A percentile compares a stretch with the other conserved stretches of the same genome.
These are phyloP conservation scores for Cosmia pyralina DNA, from an alignment of 2,888 invertebrate species.

Conservation along the genomic window DNA sequence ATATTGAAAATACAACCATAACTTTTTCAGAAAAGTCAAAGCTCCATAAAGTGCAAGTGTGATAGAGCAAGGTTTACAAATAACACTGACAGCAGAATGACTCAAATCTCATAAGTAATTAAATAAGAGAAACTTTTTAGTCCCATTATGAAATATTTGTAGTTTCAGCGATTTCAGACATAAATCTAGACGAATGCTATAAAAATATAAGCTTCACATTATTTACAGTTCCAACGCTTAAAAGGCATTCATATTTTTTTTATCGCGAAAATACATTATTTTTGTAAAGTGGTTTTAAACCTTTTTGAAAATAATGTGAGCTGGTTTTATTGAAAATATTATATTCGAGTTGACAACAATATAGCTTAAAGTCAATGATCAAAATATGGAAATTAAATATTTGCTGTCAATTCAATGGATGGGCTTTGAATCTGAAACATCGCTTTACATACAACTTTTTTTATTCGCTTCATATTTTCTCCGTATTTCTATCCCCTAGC, in stretches of 20 bases:
- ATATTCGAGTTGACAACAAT: constrained; percentile 9
- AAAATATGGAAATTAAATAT: background rate
- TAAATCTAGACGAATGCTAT: constrained; percentile 41
- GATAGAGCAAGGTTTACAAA: background rate
- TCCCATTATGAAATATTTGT: constrained; percentile 21
- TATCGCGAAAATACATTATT: constrained; percentile 12
- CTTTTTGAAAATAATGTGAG: constrained; percentile 18
- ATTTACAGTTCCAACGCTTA: constrained; percentile 38
- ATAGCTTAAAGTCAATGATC: background rate
- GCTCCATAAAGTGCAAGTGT: no score
- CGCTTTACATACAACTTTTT: background rate
- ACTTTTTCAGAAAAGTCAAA: background rate
- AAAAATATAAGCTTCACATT: constrained; percentile 38
- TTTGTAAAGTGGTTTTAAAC: constrained; percentile 30
- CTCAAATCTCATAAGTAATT: background rate
- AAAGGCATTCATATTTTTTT: constrained; percentile 32
- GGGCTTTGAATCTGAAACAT: background rate
- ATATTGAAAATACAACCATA: background rate
- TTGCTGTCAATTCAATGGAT: background rate
- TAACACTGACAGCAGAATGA: background rate
- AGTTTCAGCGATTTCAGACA: constrained; percentile 44
- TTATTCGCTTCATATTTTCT: background rate
- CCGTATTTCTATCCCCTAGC: background rate
- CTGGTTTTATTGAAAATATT: constrained; percentile 16
- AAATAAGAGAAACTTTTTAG: background rate